These are phyloP conservation scores for Dromiciops gliroides DNA, from an alignment of 2,113 vertebrate genomes.

Conservation along the genomic window DNA sequence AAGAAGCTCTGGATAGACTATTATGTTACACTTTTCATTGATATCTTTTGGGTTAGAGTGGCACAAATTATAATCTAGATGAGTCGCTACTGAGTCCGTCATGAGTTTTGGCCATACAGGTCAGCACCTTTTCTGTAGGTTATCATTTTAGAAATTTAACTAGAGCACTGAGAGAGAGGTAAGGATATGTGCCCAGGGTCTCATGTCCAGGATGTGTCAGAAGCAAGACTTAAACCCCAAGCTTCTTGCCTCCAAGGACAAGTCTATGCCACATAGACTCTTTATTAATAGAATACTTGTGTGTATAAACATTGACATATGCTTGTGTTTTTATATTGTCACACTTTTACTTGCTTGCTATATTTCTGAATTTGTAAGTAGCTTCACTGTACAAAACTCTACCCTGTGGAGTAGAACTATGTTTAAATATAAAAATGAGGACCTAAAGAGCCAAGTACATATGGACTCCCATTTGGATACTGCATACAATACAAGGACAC, in stretches of 20 bases:
- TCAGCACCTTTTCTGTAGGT: background rate
- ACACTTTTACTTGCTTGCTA: background rate
- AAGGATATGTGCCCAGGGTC: background rate
- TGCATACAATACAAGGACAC: background rate
- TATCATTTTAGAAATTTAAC: background rate
- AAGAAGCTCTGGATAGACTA: background rate
- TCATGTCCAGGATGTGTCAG: background rate
- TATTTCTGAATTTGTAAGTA: background rate
- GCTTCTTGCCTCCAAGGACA: background rate
- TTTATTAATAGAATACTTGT: background rate
- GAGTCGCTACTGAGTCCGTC: background rate
- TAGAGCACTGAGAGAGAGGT: background rate
- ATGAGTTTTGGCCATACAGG: background rate
- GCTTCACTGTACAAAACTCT: background rate
- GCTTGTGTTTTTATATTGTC: background rate
- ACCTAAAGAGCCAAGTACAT: background rate
- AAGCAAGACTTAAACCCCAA: background rate
- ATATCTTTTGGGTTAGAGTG: background rate
- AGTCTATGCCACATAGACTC: background rate
- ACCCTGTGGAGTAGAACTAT: background rate
- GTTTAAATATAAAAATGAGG: background rate
- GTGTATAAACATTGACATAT: background rate
- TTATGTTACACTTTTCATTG: background rate
- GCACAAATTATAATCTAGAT: background rate
- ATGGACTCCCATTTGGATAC: background rate